phyloP scores from a whole-genome alignment of 2,113 vertebrate genomes.

The Calonectris borealis region DNA sequence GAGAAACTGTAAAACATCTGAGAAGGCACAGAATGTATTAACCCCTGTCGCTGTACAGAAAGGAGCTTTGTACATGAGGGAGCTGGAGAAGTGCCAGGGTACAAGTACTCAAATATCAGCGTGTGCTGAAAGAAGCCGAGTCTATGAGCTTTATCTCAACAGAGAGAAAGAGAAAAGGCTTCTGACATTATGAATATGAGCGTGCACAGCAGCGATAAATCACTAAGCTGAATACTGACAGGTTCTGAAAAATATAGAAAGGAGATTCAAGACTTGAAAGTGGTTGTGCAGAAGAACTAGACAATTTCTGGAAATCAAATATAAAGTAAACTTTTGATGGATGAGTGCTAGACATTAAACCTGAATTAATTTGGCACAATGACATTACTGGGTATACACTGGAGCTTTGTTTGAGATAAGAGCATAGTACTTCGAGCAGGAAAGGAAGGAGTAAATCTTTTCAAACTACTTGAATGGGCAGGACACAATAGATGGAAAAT shows the following conservation, averaged over 20 bases:
- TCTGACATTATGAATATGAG: neutral
- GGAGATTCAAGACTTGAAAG: neutral
- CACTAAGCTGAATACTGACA: neutral
- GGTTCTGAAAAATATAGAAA: neutral
- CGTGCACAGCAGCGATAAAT: neutral
- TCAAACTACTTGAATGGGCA: neutral
- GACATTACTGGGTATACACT: neutral
- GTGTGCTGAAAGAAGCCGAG: neutral
- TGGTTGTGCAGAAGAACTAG: neutral
- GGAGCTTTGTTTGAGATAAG: neutral
- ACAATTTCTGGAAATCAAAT: constrained; percentile 15
- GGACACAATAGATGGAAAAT: neutral
- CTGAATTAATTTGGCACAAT: neutral
- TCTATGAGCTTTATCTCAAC: constrained; percentile 4
- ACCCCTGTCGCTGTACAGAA: constrained; percentile 18
- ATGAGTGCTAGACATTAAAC: neutral
- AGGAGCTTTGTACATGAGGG: constrained; percentile 32
- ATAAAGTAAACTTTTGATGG: neutral
- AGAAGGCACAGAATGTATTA: constrained; percentile 56
- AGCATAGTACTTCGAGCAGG: neutral
- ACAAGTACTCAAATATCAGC: constrained; percentile 41
- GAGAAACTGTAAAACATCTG: constrained; percentile 46
- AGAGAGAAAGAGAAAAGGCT: neutral
- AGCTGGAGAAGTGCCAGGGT: constrained; percentile 19
- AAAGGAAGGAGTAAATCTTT: neutral